Base-by-base conservation (phyloP, 2,797 vertebrate genomes). In the Carduelis carduelis region DNA sequence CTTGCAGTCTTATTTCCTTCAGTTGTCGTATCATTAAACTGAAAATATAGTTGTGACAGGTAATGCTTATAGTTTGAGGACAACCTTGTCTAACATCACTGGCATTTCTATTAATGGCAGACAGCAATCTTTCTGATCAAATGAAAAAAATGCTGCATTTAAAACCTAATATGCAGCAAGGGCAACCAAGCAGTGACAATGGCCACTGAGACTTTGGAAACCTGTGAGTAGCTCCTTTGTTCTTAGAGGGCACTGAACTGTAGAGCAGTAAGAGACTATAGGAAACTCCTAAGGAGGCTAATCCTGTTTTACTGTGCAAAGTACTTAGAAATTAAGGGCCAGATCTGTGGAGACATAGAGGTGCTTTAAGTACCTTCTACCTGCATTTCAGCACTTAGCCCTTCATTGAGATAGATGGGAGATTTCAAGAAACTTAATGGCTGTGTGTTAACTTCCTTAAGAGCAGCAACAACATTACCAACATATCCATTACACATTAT, bases 71-170 rank as follows among this genome's bases (percentile, higher is more conserved):
- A 95, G 77, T 52, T 83, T 75, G 53, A 65, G 83, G 79, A 88
- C 60, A 95, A 87, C 96, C 72, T 83, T 80, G 69, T 52, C 70
- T 89, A 72, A 64, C 65, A 81, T 63, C 83, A 92, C 43, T 78
- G 75, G 41, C 63, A 88, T 95, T 97, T 95, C 81, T 79, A 55
- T 89, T 82, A 80, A 96, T 75, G 70, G 85, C 75, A 96, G 87
- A 78, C 57, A 85, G 75, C 11, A 89, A 74, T 75, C 32, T 60
- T 94, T 69, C 68, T 90, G 78, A 96, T 76, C 80, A 93, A 83
- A 52, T 43, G 18, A 32, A 83, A 43, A 34, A 85, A 83, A 63
- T 3, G 19, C 14, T 83, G 41, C 37, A 44, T 92, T 97, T 84
- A 92, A 92, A 87, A 82, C 22, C 10, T 39, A 85, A 81, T 41